Conservation (phyloP, 1,140 invertebrate genomes). For the Hesperophylax magnus region DNA sequence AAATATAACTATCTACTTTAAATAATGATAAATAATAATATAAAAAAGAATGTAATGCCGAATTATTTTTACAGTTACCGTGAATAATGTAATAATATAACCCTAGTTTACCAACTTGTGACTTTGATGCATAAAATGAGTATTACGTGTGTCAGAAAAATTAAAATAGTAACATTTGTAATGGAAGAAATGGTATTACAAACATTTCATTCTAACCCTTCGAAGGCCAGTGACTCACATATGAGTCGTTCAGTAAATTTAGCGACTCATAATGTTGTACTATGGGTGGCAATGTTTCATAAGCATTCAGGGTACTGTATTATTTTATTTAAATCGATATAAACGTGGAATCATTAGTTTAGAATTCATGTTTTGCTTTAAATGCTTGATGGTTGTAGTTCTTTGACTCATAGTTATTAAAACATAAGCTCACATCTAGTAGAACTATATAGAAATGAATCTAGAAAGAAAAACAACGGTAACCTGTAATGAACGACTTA, state of each 20-base stretch:
- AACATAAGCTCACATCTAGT: background rate
- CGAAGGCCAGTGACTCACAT: no score
- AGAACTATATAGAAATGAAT: constrained; percentile 1
- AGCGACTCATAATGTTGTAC: no score
- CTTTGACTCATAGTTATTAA: constrained; percentile 7
- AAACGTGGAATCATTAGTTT: background rate
- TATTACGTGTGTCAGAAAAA: background rate
- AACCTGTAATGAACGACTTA: background rate
- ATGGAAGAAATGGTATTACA: no score
- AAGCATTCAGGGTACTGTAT: no score
- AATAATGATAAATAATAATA: background rate
- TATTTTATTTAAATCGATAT: no score
- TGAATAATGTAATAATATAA: constrained; percentile 1
- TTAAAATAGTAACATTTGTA: background rate
- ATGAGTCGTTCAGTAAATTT: no score
- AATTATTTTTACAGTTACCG: constrained; percentile 28
- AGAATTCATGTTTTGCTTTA: background rate
- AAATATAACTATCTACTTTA: no score
- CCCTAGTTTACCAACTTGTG: constrained; percentile 17
- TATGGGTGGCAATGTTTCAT: no score
- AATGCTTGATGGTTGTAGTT: constrained; percentile 5
- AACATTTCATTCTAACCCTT: no score
- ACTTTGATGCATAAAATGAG: background rate
- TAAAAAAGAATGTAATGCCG: constrained; percentile 22
- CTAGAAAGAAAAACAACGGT: background rate